phyloP scores from a whole-genome alignment of 2,888 invertebrate species.

The Agrotis exclamationis region DNA sequence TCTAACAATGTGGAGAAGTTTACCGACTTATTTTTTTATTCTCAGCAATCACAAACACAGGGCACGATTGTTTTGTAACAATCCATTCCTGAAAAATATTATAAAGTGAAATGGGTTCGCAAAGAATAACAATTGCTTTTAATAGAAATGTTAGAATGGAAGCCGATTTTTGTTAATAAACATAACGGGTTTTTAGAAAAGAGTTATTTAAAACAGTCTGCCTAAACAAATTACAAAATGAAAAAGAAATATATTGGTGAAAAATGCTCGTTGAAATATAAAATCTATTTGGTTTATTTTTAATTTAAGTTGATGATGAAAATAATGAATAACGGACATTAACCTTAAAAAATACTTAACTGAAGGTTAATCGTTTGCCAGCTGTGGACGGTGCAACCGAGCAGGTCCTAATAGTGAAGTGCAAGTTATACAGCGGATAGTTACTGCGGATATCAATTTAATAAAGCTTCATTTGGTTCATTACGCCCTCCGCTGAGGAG shows the following conservation, averaged over 20 bases:
- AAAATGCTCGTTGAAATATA: neutral
- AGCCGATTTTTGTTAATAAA: constrained; percentile 1
- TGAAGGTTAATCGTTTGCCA: constrained; percentile 7
- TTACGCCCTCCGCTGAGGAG: constrained; percentile 52
- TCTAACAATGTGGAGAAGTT: constrained; percentile 25
- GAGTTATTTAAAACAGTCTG: neutral
- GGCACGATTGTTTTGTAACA: constrained; percentile 33
- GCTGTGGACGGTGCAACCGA: constrained; percentile 18
- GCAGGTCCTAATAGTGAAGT: constrained; percentile 34
- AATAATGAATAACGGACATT: neutral
- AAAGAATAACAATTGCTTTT: constrained; percentile 34
- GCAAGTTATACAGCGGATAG: constrained; percentile 60
- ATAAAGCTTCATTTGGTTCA: constrained; percentile 63
- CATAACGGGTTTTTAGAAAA: neutral
- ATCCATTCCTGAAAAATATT: constrained; percentile 37
- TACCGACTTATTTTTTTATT: constrained; percentile 17
- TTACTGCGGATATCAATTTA: constrained; percentile 63
- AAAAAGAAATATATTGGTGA: neutral
- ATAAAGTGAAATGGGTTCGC: constrained; percentile 31
- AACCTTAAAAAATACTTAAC: neutral
- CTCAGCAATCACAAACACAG: constrained; percentile 33
- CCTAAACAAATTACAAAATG: neutral
- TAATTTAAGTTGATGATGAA: neutral
- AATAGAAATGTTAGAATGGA: constrained; percentile 10
- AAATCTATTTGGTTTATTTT: too few relatives aligned